Conservation (phyloP, 2,113 vertebrate genomes). For the Hippocampus zosterae region DNA sequence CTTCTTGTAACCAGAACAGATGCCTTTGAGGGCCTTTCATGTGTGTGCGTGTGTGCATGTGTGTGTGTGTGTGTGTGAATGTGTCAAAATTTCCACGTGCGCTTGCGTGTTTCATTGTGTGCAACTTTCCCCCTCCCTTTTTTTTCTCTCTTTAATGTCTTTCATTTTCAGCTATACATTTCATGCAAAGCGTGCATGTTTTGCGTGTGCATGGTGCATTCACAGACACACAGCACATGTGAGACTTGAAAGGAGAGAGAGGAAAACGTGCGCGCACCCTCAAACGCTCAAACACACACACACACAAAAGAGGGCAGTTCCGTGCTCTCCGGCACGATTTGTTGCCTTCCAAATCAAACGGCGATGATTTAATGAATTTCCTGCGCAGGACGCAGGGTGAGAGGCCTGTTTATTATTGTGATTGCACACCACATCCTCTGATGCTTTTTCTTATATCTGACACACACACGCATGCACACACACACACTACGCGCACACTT, state of each 20-base stretch:
- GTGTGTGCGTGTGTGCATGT: slow-evolving; percentile 53
- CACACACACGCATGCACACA: slow-evolving; percentile 62
- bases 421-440: slow-evolving; percentile 73
- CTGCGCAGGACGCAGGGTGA: slow-evolving; percentile 60
- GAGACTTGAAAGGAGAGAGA: slow-evolving; percentile 64
- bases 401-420: slow-evolving; percentile 76
- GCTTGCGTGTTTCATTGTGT: slow-evolving; percentile 40
- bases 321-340: slow-evolving; percentile 69
- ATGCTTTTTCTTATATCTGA: slow-evolving; percentile 70
- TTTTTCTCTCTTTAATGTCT: slow-evolving; percentile 12
- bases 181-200: slow-evolving; percentile 32
- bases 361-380: slow-evolving; percentile 78
- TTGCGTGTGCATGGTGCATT: slow-evolving; percentile 51
- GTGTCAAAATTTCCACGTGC: slow-evolving; percentile 16
- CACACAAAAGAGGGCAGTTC: slow-evolving; percentile 69
- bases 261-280: slow-evolving; percentile 17
- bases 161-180: slow-evolving; percentile 45
- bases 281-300: slow-evolving; percentile 42
- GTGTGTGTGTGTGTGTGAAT: neutral
- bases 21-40: slow-evolving; percentile 72
- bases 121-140: slow-evolving; percentile 36
- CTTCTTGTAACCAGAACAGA: slow-evolving; percentile 73
- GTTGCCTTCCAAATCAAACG: slow-evolving; percentile 76
- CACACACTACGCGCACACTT: slow-evolving; percentile 49
- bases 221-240: slow-evolving; percentile 66